phyloP scores from a whole-genome alignment of 2,113 vertebrate species.

The Lepisosteus oculatus region DNA sequence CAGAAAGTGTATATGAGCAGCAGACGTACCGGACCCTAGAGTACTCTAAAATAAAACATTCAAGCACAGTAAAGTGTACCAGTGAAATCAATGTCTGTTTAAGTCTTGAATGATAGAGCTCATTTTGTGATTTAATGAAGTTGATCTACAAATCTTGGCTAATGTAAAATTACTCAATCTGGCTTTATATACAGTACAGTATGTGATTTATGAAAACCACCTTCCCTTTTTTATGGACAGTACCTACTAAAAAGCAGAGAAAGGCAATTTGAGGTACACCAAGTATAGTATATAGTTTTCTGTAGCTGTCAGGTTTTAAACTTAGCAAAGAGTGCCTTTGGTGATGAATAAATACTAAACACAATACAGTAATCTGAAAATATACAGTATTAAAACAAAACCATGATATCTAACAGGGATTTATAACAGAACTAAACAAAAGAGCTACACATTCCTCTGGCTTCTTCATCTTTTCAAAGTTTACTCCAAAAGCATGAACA shows the following conservation, averaged over 20 bases:
- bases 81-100: not conserved
- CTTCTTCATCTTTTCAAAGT: too few relatives aligned
- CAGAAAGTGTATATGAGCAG: not conserved
- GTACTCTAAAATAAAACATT: not conserved
- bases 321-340: too few relatives aligned
- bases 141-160: not conserved
- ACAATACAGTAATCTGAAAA: too few relatives aligned
- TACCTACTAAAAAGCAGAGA: not conserved
- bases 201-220: not conserved
- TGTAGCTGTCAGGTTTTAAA: too few relatives aligned
- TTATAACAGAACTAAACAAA: too few relatives aligned
- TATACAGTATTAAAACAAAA: too few relatives aligned
- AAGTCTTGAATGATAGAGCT: not conserved
- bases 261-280: not conserved
- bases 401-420: too few relatives aligned
- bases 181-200: not conserved
- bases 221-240: not conserved
- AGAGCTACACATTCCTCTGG: too few relatives aligned
- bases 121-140: not conserved
- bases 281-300: too few relatives aligned
- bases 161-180: not conserved
- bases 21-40: not conserved
- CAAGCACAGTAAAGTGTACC: too few relatives aligned
- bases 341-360: too few relatives aligned
- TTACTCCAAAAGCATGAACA: too few relatives aligned